A percentile compares a stretch with the other conserved stretches of the same genome.
Conservation (phyloP, 2,888 invertebrate genomes). For the Trichopria drosophilae region DNA sequence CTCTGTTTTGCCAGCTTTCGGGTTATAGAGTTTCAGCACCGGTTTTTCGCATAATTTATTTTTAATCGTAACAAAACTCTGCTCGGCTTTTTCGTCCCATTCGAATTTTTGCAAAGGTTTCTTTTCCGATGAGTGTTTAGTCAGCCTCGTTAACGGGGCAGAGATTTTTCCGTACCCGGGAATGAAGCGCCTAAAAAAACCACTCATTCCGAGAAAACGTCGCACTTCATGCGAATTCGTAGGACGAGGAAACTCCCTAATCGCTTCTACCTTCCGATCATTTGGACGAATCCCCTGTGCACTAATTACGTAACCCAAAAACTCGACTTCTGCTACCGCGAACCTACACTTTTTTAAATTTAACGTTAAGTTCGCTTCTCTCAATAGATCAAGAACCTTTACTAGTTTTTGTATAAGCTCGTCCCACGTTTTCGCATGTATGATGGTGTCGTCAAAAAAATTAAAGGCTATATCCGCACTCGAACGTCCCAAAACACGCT, state of each 20-base stretch:
- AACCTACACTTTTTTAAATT: too few relatives aligned
- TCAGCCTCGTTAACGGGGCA: neutral
- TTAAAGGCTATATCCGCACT: slow-evolving; percentile 6
- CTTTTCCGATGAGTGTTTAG: neutral
- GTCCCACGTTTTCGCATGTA: too few relatives aligned
- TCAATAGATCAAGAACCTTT: neutral
- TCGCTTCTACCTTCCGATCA: slow-evolving; percentile 3
- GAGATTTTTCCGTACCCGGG: slow-evolving; percentile 6
- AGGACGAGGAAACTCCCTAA: slow-evolving; percentile 4
- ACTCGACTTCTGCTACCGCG: slow-evolving; percentile 2
- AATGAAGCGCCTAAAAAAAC: slow-evolving; percentile 7
- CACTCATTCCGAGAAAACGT: slow-evolving; percentile 10
- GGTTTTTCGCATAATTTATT: neutral
- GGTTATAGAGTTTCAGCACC: neutral
- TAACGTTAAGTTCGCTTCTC: too few relatives aligned
- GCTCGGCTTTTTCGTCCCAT: neutral
- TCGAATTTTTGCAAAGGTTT: too few relatives aligned
- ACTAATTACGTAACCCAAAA: slow-evolving; percentile 6
- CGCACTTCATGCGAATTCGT: slow-evolving; percentile 10
- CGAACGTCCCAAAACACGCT: neutral
- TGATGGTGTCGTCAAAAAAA: too few relatives aligned
- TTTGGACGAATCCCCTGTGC: slow-evolving; percentile 3
- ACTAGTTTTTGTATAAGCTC: neutral
- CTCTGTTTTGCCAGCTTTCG: neutral
- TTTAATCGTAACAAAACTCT: neutral